Conservation (phyloP, 2,888 invertebrate species). For the Caenorhabditis sp. region DNA sequence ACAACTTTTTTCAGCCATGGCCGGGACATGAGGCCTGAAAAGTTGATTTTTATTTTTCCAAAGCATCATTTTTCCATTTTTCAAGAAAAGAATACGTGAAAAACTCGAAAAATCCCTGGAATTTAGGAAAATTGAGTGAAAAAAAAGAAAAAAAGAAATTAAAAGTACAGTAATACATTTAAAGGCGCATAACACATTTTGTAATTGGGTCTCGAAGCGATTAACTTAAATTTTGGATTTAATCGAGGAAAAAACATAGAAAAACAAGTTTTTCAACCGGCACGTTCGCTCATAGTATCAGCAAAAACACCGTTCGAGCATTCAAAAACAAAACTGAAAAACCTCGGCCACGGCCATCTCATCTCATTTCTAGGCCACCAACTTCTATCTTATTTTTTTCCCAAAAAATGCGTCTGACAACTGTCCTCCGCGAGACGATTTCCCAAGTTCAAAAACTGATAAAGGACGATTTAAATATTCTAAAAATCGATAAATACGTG, state of each 20-base stretch:
- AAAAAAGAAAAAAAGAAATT: background rate
- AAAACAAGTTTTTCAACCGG: background rate
- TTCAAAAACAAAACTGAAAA: too few species aligned
- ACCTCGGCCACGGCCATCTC: slow-evolving; percentile 3
- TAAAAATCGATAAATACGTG: slow-evolving; percentile 37
- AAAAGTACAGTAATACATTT: background rate
- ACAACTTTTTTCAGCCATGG: too few species aligned
- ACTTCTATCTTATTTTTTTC: background rate
- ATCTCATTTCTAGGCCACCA: slow-evolving; percentile 1
- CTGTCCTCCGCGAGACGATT: slow-evolving; percentile 13
- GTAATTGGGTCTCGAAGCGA: background rate
- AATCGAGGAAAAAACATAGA: background rate
- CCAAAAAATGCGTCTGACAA: slow-evolving; percentile 11
- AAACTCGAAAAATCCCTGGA: too few species aligned
- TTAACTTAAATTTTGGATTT: background rate
- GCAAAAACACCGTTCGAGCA: too few species aligned
- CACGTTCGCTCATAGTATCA: too few species aligned
- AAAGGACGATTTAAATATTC: slow-evolving; percentile 41
- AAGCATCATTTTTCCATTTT: too few species aligned
- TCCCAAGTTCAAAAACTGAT: slow-evolving; percentile 42
- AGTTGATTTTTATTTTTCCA: too few species aligned
- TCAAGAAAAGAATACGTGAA: too few species aligned
- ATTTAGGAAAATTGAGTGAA: background rate
- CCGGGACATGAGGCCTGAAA: too few species aligned
- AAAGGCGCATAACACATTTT: background rate